Evolutionary conservation across 1,140 invertebrate genomes (phyloP), one percentile per base, ranked within the genome.

Genomic region (Drosophila ogumai): DNA sequence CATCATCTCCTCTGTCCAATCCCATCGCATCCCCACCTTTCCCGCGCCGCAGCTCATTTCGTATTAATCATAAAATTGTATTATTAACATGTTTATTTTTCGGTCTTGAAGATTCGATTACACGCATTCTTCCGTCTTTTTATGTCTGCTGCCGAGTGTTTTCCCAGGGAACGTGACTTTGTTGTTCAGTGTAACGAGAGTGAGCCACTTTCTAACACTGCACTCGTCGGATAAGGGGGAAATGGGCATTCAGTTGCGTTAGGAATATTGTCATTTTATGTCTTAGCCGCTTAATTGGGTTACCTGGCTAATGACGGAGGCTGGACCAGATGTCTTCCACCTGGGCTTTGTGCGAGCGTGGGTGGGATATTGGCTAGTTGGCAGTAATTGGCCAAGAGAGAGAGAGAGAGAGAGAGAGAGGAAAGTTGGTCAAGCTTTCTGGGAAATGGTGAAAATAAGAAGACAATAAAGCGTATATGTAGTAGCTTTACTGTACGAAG

Each of bases 61-160:
- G 84, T 88, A 87, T 87, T 87, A 87, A 88, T 87, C 84, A 87
- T 87, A 87, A 87, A 87, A 87, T 87, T 87, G 84, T 87, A 87
- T 87, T 87, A 87, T 87, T 87, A 87, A 87, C 85, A 87, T 87
- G 84, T 87, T 87, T 87, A 87, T 90, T 87, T 87, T 87, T 88
- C 81, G 85, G 72, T 90, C 81, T 84, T 90, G 61, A 78, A 87
- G 85, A 77, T 90, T 87, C 84, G 84, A 88, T 88, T 87, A 87
- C 84, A 87, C 58, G 76, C 80, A 87, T 82, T 88, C 82, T 81
- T 63, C 61, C 44, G 44, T 66, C 71, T 74, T 73, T 71, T 74
- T 46, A 44, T 59, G 61, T 66, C 46, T 28, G n/a, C 49, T 46
- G 38, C 17, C 25, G 52, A 58, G 36, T 67, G 60, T 55, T 60